Base-by-base conservation (phyloP, 2,797 vertebrate genomes). In the Ctenopoma multispine region DNA sequence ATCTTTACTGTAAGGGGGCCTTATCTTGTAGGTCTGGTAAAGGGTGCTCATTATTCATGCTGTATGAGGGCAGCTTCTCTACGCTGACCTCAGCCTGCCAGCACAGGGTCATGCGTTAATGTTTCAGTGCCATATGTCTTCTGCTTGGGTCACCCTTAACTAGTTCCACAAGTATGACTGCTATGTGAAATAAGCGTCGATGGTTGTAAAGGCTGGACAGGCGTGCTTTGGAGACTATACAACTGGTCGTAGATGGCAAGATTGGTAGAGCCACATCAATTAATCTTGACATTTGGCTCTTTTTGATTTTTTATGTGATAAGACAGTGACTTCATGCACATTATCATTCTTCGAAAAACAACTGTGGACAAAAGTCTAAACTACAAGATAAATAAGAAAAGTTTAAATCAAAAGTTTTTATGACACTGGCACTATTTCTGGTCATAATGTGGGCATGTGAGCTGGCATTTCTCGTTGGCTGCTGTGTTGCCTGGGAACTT, bases 91-190 rank as follows among this genome's bases (percentile, higher is more conserved):
- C 76, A 67, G 63, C 78, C 83, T 31, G 49, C 43, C 46, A 76
- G 67, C 55, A 69, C 72, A 65, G 80, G 80, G 83, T 91, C 79
- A 58, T 65, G 84, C 73, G 82, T 83, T 82, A 85, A 80, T 81
- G 83, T 83, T 70, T 76, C 60, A 14, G 81, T 88, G 83, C 88
- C 81, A 71, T 80, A 73, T 86, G 88, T 90, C 88, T 82, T 79
- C 65, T 74, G 74, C 63, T 77, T 68, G 7, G 88, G 81, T 91
- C 87, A 74, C 70, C 70, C 76, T 76, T 74, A 79, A 76, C 80
- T 77, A 70, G 64, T 80, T 81, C 78, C 76, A 83, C 58, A 83
- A 79, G 79, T 62, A 84, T 78, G 80, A 63, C 48, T 69, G 77
- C 72, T 85, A 89, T 80, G 79, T 75, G 63, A 69, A 57, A 70